Evolutionary conservation across 1,140 invertebrate species (phyloP).

Genomic region (Harlomillsia oculata): DNA sequence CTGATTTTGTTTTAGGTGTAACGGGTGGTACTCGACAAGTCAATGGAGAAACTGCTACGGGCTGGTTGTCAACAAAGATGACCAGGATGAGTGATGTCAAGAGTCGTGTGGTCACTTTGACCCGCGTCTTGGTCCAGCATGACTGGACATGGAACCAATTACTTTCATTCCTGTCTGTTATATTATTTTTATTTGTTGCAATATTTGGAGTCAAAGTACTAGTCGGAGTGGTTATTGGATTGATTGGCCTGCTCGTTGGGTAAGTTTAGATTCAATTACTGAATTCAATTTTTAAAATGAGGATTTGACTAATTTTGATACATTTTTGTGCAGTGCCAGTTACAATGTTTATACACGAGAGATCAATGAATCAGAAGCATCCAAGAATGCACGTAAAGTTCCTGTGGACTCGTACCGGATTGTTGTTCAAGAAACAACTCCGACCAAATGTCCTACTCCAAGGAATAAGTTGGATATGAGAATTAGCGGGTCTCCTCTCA

Average conservation of each 20-base stretch:
- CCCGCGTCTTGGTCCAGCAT: too few species aligned
- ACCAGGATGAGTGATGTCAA: too few species aligned
- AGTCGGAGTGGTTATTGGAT: constrained; percentile 1
- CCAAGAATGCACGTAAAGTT: constrained; percentile 2
- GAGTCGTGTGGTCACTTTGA: too few species aligned
- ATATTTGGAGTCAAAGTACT: constrained; percentile 18
- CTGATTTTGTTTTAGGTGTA: too few species aligned
- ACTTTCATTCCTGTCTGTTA: background rate
- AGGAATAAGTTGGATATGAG: constrained; percentile 41
- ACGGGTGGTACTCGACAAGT: too few species aligned
- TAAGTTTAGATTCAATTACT: constrained; percentile 1
- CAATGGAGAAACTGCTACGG: too few species aligned
- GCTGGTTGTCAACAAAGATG: too few species aligned
- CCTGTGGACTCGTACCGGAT: constrained; percentile 2
- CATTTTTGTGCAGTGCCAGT: constrained; percentile 3
- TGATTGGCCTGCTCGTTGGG: constrained; percentile 17
- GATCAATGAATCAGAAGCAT: background rate
- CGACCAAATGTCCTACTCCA: background rate
- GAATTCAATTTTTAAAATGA: background rate
- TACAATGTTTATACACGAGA: constrained; percentile 8
- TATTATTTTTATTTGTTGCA: background rate
- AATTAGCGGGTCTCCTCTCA: constrained; percentile 56
- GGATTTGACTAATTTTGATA: background rate
- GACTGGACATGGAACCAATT: constrained; percentile 8
- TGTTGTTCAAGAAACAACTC: constrained; percentile 1